phyloP scores from a whole-genome alignment of 2,888 invertebrate genomes.

The Dicranocentrus wangi region DNA sequence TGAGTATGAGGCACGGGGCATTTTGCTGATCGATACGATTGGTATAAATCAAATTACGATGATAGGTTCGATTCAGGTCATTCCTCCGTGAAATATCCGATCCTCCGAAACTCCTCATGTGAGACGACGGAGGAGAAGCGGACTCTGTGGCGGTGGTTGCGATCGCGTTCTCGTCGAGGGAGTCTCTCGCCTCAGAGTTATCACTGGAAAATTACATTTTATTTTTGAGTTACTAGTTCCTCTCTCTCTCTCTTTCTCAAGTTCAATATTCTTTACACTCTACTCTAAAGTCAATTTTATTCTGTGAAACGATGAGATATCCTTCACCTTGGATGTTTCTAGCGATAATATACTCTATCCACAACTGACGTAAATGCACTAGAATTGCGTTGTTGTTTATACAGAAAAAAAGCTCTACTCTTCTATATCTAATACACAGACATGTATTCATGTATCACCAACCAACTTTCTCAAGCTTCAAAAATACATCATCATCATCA shows the following conservation, averaged over 20 bases:
- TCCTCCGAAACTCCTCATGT: conserved; percentile 72
- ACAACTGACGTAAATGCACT: too few relatives aligned
- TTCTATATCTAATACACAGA: too few relatives aligned
- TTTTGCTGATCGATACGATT: conserved; percentile 68
- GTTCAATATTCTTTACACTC: neutral
- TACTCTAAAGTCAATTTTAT: conserved; percentile 6
- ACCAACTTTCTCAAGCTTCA: too few relatives aligned
- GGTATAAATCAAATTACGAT: conserved; percentile 72
- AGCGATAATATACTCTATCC: too few relatives aligned
- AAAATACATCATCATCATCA: too few relatives aligned
- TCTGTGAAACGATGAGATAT: conserved; percentile 7
- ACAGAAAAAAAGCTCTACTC: too few relatives aligned
- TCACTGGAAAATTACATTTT: conserved; percentile 76
- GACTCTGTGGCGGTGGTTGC: conserved; percentile 75
- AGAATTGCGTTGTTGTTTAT: too few relatives aligned
- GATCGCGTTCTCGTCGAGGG: conserved; percentile 87
- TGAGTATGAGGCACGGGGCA: conserved; percentile 72
- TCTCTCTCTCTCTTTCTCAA: neutral
- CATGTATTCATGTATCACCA: too few relatives aligned
- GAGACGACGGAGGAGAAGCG: conserved; percentile 74
- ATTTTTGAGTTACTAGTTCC: conserved; percentile 19
- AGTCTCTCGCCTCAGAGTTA: conserved; percentile 84
- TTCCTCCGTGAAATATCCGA: conserved; percentile 71
- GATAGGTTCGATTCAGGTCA: conserved; percentile 72
- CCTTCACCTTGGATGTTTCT: conserved; percentile 56